Conservation (phyloP, 2,113 vertebrate species). For the Alouatta palliata region DNA sequence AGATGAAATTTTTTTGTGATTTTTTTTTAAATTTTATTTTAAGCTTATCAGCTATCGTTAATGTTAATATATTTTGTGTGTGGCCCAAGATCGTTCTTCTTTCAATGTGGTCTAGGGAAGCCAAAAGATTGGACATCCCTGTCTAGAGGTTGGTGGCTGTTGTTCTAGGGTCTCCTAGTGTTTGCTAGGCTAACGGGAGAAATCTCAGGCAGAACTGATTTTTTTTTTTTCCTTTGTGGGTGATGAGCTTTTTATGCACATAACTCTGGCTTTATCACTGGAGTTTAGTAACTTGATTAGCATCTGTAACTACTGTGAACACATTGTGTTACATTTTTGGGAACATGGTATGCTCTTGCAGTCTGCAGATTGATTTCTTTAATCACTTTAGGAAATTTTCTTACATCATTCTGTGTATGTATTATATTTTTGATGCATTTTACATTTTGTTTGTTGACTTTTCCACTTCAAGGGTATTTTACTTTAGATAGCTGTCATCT, state of each 20-base stretch:
- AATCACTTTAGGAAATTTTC: not conserved
- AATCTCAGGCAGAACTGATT: not conserved
- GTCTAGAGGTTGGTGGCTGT: not conserved
- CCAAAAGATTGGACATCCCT: too few species aligned
- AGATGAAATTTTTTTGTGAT: too few species aligned
- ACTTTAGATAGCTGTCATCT: not conserved
- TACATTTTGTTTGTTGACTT: not conserved
- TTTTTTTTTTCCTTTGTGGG: accelerated
- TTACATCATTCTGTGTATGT: not conserved
- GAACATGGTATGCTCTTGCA: not conserved
- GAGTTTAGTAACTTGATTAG: not conserved
- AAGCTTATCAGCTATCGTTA: too few species aligned
- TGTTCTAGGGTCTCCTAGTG: not conserved
- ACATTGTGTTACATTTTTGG: not conserved
- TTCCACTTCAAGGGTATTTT: not conserved
- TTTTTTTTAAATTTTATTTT: too few species aligned
- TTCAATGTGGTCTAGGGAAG: too few species aligned
- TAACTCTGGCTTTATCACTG: not conserved
- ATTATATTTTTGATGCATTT: not conserved
- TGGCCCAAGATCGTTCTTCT: too few species aligned
- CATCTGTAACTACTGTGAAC: not conserved
- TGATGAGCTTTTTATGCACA: not conserved
- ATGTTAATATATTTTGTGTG: too few species aligned
- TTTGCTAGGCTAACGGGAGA: not conserved
- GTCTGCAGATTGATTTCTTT: not conserved